A percentile compares a stretch with the other conserved stretches of the same genome.
Conservation (phyloP, 2,797 vertebrate species). For the Orientallactaga sibirica region DNA sequence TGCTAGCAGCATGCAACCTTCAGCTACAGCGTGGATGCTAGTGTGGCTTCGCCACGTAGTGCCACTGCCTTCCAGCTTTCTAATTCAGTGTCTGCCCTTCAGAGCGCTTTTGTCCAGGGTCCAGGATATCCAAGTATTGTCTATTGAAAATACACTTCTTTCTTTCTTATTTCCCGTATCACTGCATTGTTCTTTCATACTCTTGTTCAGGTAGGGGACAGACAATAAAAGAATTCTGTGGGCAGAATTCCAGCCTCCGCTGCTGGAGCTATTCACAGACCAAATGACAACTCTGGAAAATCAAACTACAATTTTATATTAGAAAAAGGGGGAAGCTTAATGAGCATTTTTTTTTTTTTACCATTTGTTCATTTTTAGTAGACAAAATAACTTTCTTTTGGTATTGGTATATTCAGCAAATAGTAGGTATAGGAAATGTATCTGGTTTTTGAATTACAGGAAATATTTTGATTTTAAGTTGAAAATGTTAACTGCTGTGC, state of each 20-base stretch:
- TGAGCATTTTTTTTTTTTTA: not conserved
- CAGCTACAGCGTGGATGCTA: not conserved
- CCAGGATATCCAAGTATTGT: constrained; percentile 20
- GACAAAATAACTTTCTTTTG: constrained; percentile 44
- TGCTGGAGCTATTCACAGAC: not conserved
- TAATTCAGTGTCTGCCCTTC: not conserved
- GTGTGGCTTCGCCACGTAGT: not conserved
- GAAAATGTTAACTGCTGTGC: constrained; percentile 47
- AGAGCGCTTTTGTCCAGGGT: not conserved
- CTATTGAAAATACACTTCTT: not conserved
- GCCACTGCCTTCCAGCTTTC: not conserved
- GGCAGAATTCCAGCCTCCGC: not conserved
- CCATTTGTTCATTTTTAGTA: constrained; percentile 44
- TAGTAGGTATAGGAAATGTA: constrained; percentile 6
- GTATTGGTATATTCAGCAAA: constrained; percentile 37
- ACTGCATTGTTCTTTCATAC: not conserved
- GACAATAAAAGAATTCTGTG: not conserved
- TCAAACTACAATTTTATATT: constrained; percentile 13
- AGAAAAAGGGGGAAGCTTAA: not conserved
- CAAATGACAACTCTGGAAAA: not conserved
- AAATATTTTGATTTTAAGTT: constrained; percentile 71
- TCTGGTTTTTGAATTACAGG: constrained; percentile 58
- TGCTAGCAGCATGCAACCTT: not conserved
- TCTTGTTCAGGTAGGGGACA: not conserved
- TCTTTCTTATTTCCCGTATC: constrained; percentile 47